Percentiles rank a stretch among this genome's conserved stretches.
These are phyloP conservation scores for Tenodera sinensis DNA, from an alignment of 2,888 invertebrate genomes.

Conservation along the genomic window DNA sequence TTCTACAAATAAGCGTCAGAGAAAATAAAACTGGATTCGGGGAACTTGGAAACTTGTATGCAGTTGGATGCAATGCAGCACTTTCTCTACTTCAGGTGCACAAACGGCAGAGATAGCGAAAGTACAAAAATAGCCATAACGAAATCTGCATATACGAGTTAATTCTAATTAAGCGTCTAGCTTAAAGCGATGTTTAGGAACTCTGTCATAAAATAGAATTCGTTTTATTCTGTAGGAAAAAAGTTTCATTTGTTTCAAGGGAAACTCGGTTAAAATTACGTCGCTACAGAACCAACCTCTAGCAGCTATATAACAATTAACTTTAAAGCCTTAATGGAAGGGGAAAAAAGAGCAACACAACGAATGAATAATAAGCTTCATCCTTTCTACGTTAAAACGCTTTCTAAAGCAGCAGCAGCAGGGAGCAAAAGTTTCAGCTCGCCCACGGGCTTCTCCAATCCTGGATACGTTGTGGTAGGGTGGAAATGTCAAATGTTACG, in stretches of 20 bases:
- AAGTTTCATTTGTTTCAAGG: background rate
- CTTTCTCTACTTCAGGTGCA: too few relatives aligned
- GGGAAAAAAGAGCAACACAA: background rate
- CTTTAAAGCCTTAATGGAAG: background rate
- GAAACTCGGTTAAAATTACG: background rate
- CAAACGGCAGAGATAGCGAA: too few relatives aligned
- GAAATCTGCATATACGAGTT: background rate
- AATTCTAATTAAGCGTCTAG: background rate
- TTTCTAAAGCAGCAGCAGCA: background rate
- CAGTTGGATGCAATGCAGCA: too few relatives aligned
- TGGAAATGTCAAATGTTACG: background rate
- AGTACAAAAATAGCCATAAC: background rate
- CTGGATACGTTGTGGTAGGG: background rate
- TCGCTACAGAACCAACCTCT: background rate
- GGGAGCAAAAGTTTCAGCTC: background rate
- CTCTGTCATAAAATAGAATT: background rate
- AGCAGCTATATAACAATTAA: background rate
- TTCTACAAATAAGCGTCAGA: too few relatives aligned
- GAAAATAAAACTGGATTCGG: too few relatives aligned
- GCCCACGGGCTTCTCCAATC: background rate
- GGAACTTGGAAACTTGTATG: too few relatives aligned
- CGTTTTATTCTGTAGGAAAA: background rate
- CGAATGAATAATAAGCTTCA: background rate
- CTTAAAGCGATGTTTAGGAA: background rate
- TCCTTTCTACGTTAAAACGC: background rate